phyloP scores from a whole-genome alignment of 2,113 vertebrate genomes.

The Microcebus lehilahytsara region DNA sequence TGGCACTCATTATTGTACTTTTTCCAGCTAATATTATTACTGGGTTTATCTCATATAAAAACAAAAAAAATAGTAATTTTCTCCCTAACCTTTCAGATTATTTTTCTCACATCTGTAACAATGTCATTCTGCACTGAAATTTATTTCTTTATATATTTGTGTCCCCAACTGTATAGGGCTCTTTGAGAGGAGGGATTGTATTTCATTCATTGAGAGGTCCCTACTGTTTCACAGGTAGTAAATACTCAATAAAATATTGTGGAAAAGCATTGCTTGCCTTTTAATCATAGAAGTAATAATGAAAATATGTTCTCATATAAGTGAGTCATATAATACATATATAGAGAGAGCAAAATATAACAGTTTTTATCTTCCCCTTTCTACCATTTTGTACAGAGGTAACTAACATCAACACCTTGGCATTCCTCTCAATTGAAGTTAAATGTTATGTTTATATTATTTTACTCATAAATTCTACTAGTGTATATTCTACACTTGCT shows the following conservation, averaged over 20 bases:
- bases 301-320: neutral
- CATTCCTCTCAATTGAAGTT: neutral
- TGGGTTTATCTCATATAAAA: neutral
- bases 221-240: neutral
- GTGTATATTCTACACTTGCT: neutral
- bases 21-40: conserved; percentile 11
- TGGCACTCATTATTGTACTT: neutral
- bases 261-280: neutral
- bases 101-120: neutral
- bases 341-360: neutral
- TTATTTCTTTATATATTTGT: neutral
- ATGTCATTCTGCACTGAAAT: neutral
- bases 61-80: neutral
- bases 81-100: neutral
- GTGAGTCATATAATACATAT: neutral
- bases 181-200: neutral
- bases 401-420: neutral
- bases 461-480: conserved; percentile 19
- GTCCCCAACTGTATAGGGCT: neutral
- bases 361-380: neutral
- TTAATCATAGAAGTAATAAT: neutral
- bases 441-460: neutral
- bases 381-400: neutral
- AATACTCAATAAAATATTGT: neutral
- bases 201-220: neutral